A percentile compares a stretch with the other conserved stretches of the same genome.
phyloP scores from a whole-genome alignment of 2,797 vertebrate species.

The Microctenopoma steveboyesi region DNA sequence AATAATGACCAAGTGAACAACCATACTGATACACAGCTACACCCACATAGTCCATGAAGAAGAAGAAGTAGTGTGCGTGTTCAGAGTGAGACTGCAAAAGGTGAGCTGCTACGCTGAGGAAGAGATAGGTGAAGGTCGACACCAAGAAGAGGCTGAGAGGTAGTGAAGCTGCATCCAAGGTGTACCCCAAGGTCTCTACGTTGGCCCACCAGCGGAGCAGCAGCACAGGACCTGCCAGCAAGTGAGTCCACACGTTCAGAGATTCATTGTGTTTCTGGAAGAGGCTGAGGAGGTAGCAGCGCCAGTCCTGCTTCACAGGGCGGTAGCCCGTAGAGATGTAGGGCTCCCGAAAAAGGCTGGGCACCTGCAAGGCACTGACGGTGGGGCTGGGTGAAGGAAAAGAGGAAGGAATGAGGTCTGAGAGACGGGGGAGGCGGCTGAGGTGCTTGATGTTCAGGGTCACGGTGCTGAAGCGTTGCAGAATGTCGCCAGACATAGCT shows the following conservation, averaged over 20 bases:
- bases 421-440: constrained; percentile 81
- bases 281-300: constrained; percentile 91
- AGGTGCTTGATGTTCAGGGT: constrained; percentile 87
- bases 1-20: constrained; percentile 90
- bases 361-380: constrained; percentile 85
- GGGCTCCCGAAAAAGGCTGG: constrained; percentile 90
- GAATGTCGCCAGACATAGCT: constrained; percentile 65
- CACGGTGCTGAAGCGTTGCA: constrained; percentile 86
- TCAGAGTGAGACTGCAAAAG: constrained; percentile 93
- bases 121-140: constrained; percentile 87
- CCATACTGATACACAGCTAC: constrained; percentile 93
- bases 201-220: constrained; percentile 88
- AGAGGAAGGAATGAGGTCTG: constrained; percentile 78
- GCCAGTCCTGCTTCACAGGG: constrained; percentile 87
- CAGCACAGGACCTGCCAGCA: constrained; percentile 85
- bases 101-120: constrained; percentile 89
- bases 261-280: constrained; percentile 94
- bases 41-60: constrained; percentile 93
- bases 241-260: constrained; percentile 93
- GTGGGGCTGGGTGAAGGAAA: constrained; percentile 86
- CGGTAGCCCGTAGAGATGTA: constrained; percentile 91
- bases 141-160: constrained; percentile 87
- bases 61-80: constrained; percentile 90
- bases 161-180: constrained; percentile 71
- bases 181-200: constrained; percentile 73